These are phyloP conservation scores for Drosophila borborema DNA, from an alignment of 2,888 invertebrate genomes.

Conservation along the genomic window DNA sequence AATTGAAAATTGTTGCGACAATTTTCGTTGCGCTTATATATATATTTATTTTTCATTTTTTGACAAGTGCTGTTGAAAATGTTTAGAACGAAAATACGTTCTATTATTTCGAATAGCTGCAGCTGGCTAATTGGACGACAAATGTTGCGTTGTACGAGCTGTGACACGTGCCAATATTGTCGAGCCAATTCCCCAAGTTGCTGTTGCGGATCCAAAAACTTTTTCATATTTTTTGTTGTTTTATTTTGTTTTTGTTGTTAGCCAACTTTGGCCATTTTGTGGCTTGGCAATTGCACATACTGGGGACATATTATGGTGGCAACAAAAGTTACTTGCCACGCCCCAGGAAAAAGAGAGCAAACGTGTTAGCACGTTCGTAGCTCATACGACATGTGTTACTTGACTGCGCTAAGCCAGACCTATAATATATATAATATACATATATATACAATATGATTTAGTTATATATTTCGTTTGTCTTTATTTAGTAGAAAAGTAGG, in stretches of 20 bases:
- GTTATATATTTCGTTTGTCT: slow-evolving; percentile 1
- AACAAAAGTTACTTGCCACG: slow-evolving; percentile 23
- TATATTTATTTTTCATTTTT: background rate
- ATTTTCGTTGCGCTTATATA: slow-evolving; percentile 45
- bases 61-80: slow-evolving; percentile 28
- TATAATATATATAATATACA: background rate
- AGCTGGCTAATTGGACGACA: slow-evolving; percentile 46
- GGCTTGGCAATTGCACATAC: slow-evolving; percentile 36
- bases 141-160: slow-evolving; percentile 30
- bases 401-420: background rate
- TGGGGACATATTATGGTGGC: slow-evolving; percentile 30
- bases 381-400: slow-evolving; percentile 36
- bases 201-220: slow-evolving; percentile 6
- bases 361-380: slow-evolving; percentile 45
- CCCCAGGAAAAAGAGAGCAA: background rate
- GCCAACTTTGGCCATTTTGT: slow-evolving; percentile 48
- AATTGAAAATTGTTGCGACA: slow-evolving; percentile 73
- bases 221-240: slow-evolving; percentile 5
- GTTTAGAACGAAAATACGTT: slow-evolving; percentile 20
- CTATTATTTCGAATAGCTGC: slow-evolving; percentile 26
- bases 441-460: background rate
- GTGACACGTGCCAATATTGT: slow-evolving; percentile 47
- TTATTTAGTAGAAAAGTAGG: background rate
- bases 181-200: slow-evolving; percentile 28
- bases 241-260: slow-evolving; percentile 1